Evolutionary conservation across 2,113 vertebrate genomes (phyloP).

Genomic region (Micronisus gabar): DNA sequence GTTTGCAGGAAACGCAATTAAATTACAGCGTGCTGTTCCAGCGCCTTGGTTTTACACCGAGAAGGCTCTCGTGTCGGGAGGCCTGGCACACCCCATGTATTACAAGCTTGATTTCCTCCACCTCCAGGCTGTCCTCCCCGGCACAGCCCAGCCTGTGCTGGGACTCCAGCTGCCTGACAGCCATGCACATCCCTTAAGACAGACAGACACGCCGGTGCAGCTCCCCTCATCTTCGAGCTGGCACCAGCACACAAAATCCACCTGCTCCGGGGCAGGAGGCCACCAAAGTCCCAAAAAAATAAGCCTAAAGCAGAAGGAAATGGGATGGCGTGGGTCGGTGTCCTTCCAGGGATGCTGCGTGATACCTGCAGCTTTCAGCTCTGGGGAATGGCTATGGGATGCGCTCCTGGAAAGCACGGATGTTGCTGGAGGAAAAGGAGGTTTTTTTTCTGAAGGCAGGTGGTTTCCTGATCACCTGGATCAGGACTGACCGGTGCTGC

Average conservation of each 20-base stretch:
- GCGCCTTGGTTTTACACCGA: background rate
- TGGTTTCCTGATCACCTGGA: background rate
- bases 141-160: background rate
- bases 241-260: background rate
- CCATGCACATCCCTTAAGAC: background rate
- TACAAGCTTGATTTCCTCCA: background rate
- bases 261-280: background rate
- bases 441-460: background rate
- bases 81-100: background rate
- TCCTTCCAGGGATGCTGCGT: fast-evolving
- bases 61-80: background rate
- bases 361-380: background rate
- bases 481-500: background rate
- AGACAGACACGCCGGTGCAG: fast-evolving
- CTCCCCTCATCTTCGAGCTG: background rate
- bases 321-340: fast-evolving
- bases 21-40: background rate
- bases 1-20: background rate
- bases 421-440: background rate
- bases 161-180: background rate
- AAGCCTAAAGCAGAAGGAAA: background rate
- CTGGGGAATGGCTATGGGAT: fast-evolving
- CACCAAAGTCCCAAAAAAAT: background rate
- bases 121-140: background rate
- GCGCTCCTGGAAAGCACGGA: fast-evolving